These are phyloP conservation scores for Campylorhamphus procurvoides DNA, from an alignment of 2,113 vertebrate genomes.

Conservation along the genomic window DNA sequence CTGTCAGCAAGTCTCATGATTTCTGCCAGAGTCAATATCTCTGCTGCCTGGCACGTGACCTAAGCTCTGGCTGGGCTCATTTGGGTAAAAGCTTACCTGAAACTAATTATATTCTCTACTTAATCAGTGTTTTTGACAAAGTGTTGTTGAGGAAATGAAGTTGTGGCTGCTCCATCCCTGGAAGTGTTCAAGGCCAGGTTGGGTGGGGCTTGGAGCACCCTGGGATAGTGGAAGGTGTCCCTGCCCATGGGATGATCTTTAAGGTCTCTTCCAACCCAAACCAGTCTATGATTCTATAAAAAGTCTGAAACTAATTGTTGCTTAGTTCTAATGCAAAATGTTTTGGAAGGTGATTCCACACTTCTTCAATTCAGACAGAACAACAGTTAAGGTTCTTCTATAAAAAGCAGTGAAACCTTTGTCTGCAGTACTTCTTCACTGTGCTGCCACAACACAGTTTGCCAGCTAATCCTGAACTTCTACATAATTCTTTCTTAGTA, in stretches of 20 bases:
- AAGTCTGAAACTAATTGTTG: neutral
- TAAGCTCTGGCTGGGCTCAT: neutral
- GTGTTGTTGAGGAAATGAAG: neutral
- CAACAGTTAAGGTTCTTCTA: neutral
- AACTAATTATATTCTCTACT: neutral
- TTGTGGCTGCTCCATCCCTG: neutral
- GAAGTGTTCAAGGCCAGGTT: rapidly evolving
- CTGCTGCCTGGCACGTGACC: neutral
- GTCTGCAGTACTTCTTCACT: neutral
- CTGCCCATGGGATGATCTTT: neutral
- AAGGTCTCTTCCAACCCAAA: neutral
- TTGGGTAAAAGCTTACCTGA: neutral
- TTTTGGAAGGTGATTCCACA: neutral
- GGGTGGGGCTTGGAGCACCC: neutral
- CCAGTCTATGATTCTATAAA: neutral
- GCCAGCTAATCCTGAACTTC: neutral
- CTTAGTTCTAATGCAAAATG: neutral
- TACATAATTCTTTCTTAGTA: neutral
- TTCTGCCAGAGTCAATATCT: neutral
- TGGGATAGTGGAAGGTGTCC: neutral
- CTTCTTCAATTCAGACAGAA: neutral
- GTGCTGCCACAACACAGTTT: neutral
- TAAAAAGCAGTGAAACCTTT: neutral
- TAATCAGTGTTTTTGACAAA: neutral
- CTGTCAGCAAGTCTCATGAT: neutral